A percentile compares a stretch with the other conserved stretches of the same genome.
These are phyloP conservation scores for Pterocles gutturalis DNA, from an alignment of 2,113 vertebrate species.

Conservation along the genomic window DNA sequence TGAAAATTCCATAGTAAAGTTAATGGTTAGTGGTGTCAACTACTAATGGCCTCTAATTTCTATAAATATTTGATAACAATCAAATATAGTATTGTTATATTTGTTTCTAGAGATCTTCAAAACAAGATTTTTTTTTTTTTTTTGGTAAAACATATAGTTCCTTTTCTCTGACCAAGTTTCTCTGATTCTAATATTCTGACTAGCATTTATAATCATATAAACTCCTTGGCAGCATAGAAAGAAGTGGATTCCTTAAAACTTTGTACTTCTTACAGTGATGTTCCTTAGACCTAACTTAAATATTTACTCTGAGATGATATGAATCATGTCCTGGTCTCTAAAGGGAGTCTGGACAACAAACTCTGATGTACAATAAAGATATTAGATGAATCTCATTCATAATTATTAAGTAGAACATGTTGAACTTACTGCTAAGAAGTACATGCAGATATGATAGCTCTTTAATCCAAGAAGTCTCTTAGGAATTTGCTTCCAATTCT, in stretches of 20 bases:
- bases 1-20: neutral
- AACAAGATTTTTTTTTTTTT: neutral
- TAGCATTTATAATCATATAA: neutral
- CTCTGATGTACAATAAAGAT: neutral
- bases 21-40: neutral
- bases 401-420: neutral
- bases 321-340: neutral
- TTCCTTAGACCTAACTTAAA: neutral
- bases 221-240: neutral
- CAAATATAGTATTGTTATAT: neutral
- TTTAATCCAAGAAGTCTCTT: neutral
- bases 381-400: neutral
- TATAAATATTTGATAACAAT: neutral
- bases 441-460: neutral
- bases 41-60: neutral
- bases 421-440: neutral
- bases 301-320: neutral
- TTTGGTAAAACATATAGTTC: neutral
- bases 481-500: neutral
- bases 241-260: neutral
- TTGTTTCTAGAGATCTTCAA: neutral
- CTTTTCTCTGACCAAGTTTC: neutral
- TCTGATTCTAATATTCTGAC: neutral
- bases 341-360: neutral
- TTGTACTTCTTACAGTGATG: rapidly evolving